phyloP scores from a whole-genome alignment of 2,113 vertebrate genomes.

The Aramus guarauna region DNA sequence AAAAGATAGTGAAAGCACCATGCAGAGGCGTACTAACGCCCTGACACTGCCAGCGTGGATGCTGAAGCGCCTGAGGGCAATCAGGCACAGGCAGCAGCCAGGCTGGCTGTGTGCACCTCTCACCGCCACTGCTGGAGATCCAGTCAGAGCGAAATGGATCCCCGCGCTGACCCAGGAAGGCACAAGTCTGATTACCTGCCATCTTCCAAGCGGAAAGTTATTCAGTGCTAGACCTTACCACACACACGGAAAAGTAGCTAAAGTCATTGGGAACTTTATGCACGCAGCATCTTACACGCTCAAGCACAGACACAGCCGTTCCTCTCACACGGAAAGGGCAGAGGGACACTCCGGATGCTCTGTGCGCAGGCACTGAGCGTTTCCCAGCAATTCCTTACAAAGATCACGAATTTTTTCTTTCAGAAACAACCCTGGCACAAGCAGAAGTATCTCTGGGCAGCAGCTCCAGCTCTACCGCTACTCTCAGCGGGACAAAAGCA shows the following conservation, averaged over 20 bases:
- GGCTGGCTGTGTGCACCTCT: background rate
- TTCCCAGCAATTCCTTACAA: background rate
- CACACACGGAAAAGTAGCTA: background rate
- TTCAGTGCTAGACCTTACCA: background rate
- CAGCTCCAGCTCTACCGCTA: background rate
- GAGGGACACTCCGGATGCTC: background rate
- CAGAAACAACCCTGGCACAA: background rate
- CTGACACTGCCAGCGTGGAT: background rate
- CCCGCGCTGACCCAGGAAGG: background rate
- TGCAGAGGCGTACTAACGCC: background rate
- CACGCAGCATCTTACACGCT: accelerated
- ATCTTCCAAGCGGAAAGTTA: background rate
- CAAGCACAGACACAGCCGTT: background rate
- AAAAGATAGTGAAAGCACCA: background rate
- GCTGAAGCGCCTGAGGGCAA: background rate
- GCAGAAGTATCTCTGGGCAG: background rate
- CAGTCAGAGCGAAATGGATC: accelerated
- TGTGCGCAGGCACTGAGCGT: accelerated
- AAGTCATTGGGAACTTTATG: background rate
- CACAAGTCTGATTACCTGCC: background rate
- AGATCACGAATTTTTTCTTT: background rate
- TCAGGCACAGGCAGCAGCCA: background rate
- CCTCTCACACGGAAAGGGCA: background rate
- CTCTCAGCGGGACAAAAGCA: background rate
- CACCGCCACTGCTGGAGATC: background rate